phyloP scores from a whole-genome alignment of 2,888 invertebrate genomes.

The Agriopis aurantiaria region DNA sequence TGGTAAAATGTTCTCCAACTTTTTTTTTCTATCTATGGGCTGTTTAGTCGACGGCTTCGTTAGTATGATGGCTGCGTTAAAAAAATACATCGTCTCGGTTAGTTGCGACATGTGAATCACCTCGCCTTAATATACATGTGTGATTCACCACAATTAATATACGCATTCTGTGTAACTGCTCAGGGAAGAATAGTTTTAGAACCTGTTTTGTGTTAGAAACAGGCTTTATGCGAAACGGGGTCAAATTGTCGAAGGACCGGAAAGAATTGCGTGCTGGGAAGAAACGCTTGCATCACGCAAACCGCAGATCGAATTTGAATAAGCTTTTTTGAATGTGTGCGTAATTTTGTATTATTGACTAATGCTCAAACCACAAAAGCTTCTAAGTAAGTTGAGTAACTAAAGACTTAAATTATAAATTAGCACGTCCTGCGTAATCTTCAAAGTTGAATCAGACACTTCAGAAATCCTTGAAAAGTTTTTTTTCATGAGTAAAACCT shows the following conservation, averaged over 20 bases:
- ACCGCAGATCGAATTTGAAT: conserved; percentile 6
- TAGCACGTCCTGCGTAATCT: conserved; percentile 4
- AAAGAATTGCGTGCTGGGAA: conserved; percentile 17
- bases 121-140: conserved; percentile 50
- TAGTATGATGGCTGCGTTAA: conserved; percentile 17
- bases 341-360: conserved; percentile 12
- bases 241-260: conserved; percentile 13
- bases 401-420: conserved; percentile 6
- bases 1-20: background rate
- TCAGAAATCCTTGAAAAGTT: conserved; percentile 41
- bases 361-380: conserved; percentile 26
- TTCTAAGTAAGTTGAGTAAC: conserved; percentile 38
- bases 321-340: conserved; percentile 12
- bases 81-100: conserved; percentile 48
- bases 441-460: conserved; percentile 31
- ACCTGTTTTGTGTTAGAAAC: conserved; percentile 27
- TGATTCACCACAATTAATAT: conserved; percentile 64
- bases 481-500: background rate
- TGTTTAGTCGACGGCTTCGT: conserved; percentile 1
- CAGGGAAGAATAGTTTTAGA: conserved; percentile 11
- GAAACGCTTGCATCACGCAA: conserved; percentile 8
- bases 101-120: conserved; percentile 62
- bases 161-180: conserved; percentile 32
- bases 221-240: conserved; percentile 18
- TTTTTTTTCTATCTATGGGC: background rate